Conservation (phyloP, 2,888 invertebrate species). For the Hofmannophila pseudospretella region DNA sequence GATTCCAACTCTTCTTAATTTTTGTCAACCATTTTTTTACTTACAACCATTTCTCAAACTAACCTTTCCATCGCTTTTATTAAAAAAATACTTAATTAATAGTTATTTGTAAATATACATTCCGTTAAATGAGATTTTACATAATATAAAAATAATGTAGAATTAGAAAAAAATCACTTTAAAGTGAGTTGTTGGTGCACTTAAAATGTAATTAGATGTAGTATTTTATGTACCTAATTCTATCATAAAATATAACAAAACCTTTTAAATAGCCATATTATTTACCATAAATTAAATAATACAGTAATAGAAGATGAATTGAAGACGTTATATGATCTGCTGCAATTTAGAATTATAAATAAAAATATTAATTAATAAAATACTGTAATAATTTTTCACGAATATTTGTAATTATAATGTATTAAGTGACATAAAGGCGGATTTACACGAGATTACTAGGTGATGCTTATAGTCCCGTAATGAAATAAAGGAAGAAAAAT, state of each 20-base stretch:
- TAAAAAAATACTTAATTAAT: too few species aligned
- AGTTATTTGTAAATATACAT: constrained; percentile 46
- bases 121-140: constrained; percentile 38
- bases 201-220: constrained; percentile 10
- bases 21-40: constrained; percentile 22
- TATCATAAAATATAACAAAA: constrained; percentile 20
- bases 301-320: constrained; percentile 9
- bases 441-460: too few species aligned
- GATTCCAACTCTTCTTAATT: too few species aligned
- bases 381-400: constrained; percentile 2
- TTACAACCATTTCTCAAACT: constrained; percentile 33
- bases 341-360: constrained; percentile 3
- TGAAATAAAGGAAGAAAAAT: too few species aligned
- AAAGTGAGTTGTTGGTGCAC: constrained; percentile 44
- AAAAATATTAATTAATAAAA: background rate
- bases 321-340: constrained; percentile 23
- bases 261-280: constrained; percentile 57
- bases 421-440: constrained; percentile 13
- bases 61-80: constrained; percentile 42
- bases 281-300: constrained; percentile 32
- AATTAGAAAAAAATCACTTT: constrained; percentile 28
- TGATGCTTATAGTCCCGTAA: too few species aligned
- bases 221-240: constrained; percentile 3
- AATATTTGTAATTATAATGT: background rate
- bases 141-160: constrained; percentile 11